Percentiles rank a stretch among this genome's conserved stretches.
These are phyloP conservation scores for Chloropsis cyanopogon DNA, from an alignment of 2,113 vertebrate species.

Conservation along the genomic window DNA sequence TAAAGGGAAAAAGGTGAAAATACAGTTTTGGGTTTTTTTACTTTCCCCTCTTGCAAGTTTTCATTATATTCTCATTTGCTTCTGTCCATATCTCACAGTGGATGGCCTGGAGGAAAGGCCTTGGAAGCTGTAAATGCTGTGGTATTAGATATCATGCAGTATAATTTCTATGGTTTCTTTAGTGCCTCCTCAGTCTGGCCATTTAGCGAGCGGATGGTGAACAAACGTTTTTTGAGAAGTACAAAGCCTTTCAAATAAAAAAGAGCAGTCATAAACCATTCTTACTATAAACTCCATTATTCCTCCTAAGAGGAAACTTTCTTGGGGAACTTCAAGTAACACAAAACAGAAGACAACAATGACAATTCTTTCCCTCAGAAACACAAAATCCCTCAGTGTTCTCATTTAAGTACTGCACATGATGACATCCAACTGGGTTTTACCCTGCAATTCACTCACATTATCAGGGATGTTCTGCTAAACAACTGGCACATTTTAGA, in stretches of 20 bases:
- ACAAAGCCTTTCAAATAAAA: not conserved
- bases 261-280: not conserved
- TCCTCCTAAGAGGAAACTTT: conserved; percentile 23
- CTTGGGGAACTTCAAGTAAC: not conserved
- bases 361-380: conserved; percentile 14
- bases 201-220: fast-evolving
- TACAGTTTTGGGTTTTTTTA: not conserved
- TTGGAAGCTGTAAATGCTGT: not conserved
- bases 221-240: not conserved
- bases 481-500: conserved; percentile 11
- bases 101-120: not conserved
- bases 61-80: not conserved
- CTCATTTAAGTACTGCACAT: conserved; percentile 15
- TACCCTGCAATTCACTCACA: not conserved
- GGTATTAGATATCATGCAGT: not conserved
- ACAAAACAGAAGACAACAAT: conserved; percentile 19
- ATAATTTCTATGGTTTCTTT: not conserved
- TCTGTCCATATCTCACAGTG: not conserved
- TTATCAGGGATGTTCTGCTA: conserved; percentile 23
- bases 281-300: not conserved
- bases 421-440: conserved; percentile 38
- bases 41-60: not conserved
- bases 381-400: conserved; percentile 19
- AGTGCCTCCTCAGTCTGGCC: not conserved
- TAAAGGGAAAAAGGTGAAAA: not conserved